phyloP scores from a whole-genome alignment of 2,797 vertebrate species.

The Apogon talboti region DNA sequence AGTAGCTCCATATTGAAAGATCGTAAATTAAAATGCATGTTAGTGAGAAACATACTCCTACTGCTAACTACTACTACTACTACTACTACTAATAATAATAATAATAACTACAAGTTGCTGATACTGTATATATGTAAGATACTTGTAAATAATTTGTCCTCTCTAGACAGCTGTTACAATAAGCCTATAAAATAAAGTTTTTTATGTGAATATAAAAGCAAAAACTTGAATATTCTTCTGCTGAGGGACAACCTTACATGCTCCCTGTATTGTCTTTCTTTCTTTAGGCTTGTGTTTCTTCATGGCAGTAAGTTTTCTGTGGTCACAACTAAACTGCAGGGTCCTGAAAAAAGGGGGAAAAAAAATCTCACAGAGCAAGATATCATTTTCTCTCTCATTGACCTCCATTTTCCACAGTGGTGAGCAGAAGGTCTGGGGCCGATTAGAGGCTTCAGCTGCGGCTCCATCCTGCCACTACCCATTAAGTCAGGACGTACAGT shows the following conservation, averaged over 20 bases:
- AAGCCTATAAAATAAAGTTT: no score
- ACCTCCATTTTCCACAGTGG: constrained; percentile 71
- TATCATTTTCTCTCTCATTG: constrained; percentile 62
- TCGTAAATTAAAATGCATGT: no score
- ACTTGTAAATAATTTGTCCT: no score
- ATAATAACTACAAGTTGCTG: no score
- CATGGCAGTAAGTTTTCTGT: constrained; percentile 23
- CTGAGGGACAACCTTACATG: not conserved
- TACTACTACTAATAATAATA: no score
- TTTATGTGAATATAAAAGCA: no score
- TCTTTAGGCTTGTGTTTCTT: constrained; percentile 17
- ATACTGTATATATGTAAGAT: no score
- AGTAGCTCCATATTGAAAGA: no score
- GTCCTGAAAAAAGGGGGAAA: constrained; percentile 10
- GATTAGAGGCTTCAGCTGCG: constrained; percentile 70
- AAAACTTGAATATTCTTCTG: no score
- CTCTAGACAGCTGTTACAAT: no score
- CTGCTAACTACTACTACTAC: no score
- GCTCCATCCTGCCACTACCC: constrained; percentile 57
- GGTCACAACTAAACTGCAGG: constrained; percentile 56
- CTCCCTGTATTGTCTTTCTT: constrained; percentile 12
- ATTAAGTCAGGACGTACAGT: constrained; percentile 42
- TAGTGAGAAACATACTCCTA: no score
- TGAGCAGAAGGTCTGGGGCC: constrained; percentile 67
- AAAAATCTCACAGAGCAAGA: constrained; percentile 39